Evolutionary conservation across 2,113 vertebrate species (phyloP).

Genomic region (Acanthisitta chloris): DNA sequence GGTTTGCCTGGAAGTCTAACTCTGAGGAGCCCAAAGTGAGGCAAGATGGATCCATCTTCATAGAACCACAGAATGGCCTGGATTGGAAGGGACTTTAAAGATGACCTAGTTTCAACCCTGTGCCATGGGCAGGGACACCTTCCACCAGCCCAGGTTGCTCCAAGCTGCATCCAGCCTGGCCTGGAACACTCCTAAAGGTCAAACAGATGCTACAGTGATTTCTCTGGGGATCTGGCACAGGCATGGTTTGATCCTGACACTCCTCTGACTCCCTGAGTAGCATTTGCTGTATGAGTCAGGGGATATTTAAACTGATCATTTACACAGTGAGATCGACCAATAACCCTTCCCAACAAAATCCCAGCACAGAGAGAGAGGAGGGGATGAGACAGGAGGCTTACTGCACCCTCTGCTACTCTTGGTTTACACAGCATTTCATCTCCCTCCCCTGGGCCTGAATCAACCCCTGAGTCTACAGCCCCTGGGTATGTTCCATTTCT

Average conservation of each 20-base stretch:
- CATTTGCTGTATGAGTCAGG: constrained; percentile 11
- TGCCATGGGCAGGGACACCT: not conserved
- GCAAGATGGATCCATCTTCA: not conserved
- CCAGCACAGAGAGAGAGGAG: not conserved
- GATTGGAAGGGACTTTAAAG: not conserved
- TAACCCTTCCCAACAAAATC: constrained; percentile 5
- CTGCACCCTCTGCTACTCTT: not conserved
- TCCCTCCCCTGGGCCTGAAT: not conserved
- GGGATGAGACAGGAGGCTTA: not conserved
- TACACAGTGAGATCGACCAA: not conserved
- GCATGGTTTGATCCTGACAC: not conserved
- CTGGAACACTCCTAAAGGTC: not conserved
- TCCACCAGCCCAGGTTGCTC: not conserved
- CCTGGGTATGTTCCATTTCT: not conserved
- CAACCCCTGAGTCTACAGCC: not conserved
- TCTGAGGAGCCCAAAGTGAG: not conserved
- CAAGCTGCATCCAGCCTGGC: not conserved
- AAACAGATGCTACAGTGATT: not conserved
- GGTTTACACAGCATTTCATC: not conserved
- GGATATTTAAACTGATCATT: constrained; percentile 36
- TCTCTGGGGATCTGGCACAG: not conserved
- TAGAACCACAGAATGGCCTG: not conserved
- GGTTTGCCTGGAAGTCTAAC: not conserved
- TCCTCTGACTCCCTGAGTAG: not conserved
- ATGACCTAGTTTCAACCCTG: not conserved